Evolutionary conservation across 30 jellyfish, hydroid and myxozoan species (phyloP), one percentile per base, ranked within the genome.

Genomic region (Hydra vulgaris): DNA sequence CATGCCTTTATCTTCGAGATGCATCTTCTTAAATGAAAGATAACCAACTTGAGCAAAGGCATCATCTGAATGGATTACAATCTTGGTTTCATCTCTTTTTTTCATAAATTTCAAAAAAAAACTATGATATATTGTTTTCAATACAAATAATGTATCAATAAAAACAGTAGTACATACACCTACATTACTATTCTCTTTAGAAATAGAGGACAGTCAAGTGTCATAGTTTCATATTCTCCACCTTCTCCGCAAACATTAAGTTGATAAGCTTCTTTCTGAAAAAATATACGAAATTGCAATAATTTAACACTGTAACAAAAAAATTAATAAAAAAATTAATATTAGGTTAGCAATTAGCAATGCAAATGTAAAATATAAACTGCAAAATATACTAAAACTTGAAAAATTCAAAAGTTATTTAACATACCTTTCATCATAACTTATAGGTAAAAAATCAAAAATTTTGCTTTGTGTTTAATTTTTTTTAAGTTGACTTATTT

Each of bases 181-280:
- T 79, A 91, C 98, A 91, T 55, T 26, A 86, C 84, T 23, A 91
- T 88, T 76, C 70, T 94, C 82, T 88, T 94, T 74, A 74, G 21
- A 53, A 94, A 88, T 21, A 88, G 66, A 0, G 97, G 99, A 75
- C 99, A 94, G 75, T 94, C 96, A 52, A 94, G 84, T 16, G 95
- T 86, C 91, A 94, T 73, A 0, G 99, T 87, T 69, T 94, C 99
- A 61, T 94, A 94, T 81, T 94, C 99, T n/a, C 99, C 99, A 8
- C 99, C 99, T 81, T 87, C 96, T 8, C 96, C 96, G 72, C 98
- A 87, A 18, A 94, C 82, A 70, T 94, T 84, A 66, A 87, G 27
- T 3, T 92, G 90, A 84, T 15, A 92, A 71, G 87, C 80, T 21
- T 27, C 54, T 54, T 70, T 80, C 98, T 91, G 54, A 12, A 68